Percentiles rank a stretch among this genome's conserved stretches.
Evolutionary conservation across 2,888 invertebrate species (phyloP).

Genomic region (Melangyna quadrimaculata): DNA sequence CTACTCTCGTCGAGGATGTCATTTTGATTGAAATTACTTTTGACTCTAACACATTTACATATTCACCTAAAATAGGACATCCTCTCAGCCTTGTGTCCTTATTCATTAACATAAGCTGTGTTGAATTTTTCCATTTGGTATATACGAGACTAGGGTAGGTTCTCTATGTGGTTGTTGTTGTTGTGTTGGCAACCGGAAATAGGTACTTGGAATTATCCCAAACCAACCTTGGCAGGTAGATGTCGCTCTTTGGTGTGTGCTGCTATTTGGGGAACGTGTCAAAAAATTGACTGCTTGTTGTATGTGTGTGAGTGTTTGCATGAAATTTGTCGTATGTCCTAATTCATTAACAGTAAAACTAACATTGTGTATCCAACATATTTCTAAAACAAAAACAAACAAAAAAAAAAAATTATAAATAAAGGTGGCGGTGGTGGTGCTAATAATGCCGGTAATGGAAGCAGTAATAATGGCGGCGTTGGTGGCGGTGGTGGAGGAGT

Average conservation of each 20-base stretch:
- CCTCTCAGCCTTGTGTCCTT: conserved; percentile 5
- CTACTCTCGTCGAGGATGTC: conserved; percentile 24
- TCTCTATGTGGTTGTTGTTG: background rate
- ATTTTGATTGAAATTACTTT: conserved; percentile 55
- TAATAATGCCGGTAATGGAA: conserved; percentile 51
- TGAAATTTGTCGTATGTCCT: conserved; percentile 49
- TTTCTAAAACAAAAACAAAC: conserved; percentile 37
- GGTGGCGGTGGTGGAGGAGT: conserved; percentile 67
- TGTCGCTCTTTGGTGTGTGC: conserved; percentile 22
- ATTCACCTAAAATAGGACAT: background rate
- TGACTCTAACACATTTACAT: conserved; percentile 6
- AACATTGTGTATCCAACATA: conserved; percentile 48
- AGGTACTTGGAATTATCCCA: background rate
- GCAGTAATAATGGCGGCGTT: conserved; percentile 29
- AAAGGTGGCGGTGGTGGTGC: conserved; percentile 53
- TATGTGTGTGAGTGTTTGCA: conserved; percentile 26
- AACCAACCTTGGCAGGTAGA: conserved; percentile 2
- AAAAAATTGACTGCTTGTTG: conserved; percentile 7
- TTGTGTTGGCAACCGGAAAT: background rate
- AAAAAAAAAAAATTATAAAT: conserved; percentile 26
- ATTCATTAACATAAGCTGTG: conserved; percentile 49
- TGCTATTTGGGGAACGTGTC: conserved; percentile 31
- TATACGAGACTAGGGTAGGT: no score
- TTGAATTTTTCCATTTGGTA: background rate
- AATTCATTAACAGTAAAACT: conserved; percentile 53